Conservation (phyloP, 2,888 invertebrate species). For the Dolomedes plantarius region DNA sequence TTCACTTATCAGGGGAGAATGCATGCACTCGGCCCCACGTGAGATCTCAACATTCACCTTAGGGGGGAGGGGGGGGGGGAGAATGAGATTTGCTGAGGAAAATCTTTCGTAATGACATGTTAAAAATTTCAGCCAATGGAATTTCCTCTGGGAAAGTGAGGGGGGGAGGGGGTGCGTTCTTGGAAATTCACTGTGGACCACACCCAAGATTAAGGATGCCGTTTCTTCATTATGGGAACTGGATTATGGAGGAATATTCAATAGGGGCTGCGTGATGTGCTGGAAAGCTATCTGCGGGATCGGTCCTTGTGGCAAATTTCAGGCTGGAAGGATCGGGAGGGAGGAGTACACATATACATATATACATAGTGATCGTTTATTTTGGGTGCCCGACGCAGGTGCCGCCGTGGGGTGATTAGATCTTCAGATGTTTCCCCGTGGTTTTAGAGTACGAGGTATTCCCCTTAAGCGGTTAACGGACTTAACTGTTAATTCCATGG, state of each 20-base stretch:
- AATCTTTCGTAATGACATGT: conserved; percentile 60
- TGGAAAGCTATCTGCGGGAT: too few relatives aligned
- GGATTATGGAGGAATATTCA: conserved; percentile 40
- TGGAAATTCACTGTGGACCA: conserved; percentile 33
- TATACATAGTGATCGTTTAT: too few relatives aligned
- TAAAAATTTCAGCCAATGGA: conserved; percentile 58
- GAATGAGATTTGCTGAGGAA: not conserved
- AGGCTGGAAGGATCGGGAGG: too few relatives aligned
- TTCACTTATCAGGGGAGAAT: not conserved
- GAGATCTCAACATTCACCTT: too few relatives aligned
- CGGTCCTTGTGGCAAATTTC: too few relatives aligned
- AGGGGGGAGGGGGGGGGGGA: not conserved
- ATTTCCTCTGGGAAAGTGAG: not conserved
- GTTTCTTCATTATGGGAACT: conserved; percentile 54
- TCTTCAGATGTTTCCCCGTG: too few relatives aligned
- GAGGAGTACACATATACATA: too few relatives aligned
- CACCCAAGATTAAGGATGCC: conserved; percentile 58
- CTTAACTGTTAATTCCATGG: too few relatives aligned
- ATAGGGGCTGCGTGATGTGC: conserved; percentile 25
- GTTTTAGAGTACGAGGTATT: too few relatives aligned
- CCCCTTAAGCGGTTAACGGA: too few relatives aligned
- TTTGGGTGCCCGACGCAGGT: too few relatives aligned
- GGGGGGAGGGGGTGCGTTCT: not conserved
- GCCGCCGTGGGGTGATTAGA: too few relatives aligned
- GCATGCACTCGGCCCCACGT: not conserved